Percentiles rank a stretch among this genome's conserved stretches.
Evolutionary conservation across 2,888 invertebrate genomes (phyloP).

Genomic region (Orgyia antiqua): DNA sequence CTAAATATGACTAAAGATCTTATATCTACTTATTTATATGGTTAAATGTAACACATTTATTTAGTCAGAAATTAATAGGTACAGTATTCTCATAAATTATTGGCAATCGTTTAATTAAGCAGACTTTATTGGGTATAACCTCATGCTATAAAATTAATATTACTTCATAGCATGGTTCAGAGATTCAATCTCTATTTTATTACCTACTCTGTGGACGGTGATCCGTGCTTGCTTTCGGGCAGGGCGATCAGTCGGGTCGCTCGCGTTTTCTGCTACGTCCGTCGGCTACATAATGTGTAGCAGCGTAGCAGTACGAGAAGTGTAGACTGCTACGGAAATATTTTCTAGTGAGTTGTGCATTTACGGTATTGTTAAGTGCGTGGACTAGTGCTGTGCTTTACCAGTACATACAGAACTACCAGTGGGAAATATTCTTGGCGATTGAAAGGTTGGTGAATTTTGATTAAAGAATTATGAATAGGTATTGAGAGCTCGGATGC

Average conservation of each 20-base stretch:
- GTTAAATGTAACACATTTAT: too few species aligned
- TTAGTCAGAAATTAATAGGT: too few species aligned
- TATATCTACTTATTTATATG: too few species aligned
- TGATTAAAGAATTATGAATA: conserved; percentile 46
- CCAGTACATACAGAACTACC: conserved; percentile 25
- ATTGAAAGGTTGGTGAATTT: conserved; percentile 55
- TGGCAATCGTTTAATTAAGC: too few species aligned
- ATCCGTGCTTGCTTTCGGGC: conserved; percentile 56
- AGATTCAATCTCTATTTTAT: too few species aligned
- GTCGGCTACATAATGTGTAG: conserved; percentile 51
- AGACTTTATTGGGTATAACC: not conserved
- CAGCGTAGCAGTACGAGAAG: conserved; percentile 46
- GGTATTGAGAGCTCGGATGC: conserved; percentile 36
- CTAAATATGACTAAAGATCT: too few species aligned
- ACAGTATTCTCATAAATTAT: too few species aligned
- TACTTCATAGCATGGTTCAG: conserved; percentile 12
- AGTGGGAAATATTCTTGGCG: conserved; percentile 20
- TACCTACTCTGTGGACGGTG: conserved; percentile 44
- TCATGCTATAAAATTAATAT: conserved; percentile 12
- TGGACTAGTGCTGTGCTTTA: conserved; percentile 36
- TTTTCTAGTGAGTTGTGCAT: conserved; percentile 35
- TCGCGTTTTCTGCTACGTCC: conserved; percentile 60
- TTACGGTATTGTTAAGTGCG: conserved; percentile 37
- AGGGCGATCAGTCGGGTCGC: conserved; percentile 57
- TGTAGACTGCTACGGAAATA: conserved; percentile 44